Evolutionary conservation across 2,888 invertebrate genomes (phyloP).

Genomic region (Athalia rosae): DNA sequence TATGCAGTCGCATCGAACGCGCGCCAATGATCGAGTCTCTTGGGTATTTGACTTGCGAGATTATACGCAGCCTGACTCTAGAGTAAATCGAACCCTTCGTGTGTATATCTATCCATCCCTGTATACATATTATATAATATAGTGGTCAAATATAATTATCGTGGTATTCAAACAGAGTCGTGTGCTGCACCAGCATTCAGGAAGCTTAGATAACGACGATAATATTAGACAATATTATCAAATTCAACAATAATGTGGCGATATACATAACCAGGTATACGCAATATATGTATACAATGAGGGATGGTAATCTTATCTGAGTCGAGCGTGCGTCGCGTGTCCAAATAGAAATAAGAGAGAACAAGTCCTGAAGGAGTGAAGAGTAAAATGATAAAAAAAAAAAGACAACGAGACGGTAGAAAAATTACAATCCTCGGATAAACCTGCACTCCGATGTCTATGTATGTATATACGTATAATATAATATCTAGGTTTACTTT

Average conservation of each 20-base stretch:
- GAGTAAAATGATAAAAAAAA: neutral
- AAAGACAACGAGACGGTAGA: neutral
- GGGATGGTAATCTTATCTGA: slow-evolving; percentile 12
- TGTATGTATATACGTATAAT: neutral
- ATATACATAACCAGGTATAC: slow-evolving; percentile 1
- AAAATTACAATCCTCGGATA: neutral
- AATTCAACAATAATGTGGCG: slow-evolving; percentile 44
- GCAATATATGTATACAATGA: neutral
- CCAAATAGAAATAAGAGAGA: neutral
- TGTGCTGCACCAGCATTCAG: slow-evolving; percentile 38
- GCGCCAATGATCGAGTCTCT: too few relatives aligned
- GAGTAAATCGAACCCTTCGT: too few relatives aligned
- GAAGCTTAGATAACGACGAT: slow-evolving; percentile 2
- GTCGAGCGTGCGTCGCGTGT: neutral
- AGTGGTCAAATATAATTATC: slow-evolving; percentile 57
- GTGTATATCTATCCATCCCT: too few relatives aligned
- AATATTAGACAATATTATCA: slow-evolving; percentile 46
- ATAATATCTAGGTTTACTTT: too few relatives aligned
- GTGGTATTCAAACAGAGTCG: slow-evolving; percentile 49
- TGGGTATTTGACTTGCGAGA: too few relatives aligned
- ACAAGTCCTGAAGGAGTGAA: neutral
- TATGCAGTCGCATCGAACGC: too few relatives aligned
- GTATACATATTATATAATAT: too few relatives aligned
- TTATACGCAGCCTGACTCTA: too few relatives aligned
- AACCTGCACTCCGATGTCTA: neutral